Evolutionary conservation across 2,113 vertebrate genomes (phyloP), one percentile per base, ranked within the genome.

Genomic region (Psittacus erithacus): DNA sequence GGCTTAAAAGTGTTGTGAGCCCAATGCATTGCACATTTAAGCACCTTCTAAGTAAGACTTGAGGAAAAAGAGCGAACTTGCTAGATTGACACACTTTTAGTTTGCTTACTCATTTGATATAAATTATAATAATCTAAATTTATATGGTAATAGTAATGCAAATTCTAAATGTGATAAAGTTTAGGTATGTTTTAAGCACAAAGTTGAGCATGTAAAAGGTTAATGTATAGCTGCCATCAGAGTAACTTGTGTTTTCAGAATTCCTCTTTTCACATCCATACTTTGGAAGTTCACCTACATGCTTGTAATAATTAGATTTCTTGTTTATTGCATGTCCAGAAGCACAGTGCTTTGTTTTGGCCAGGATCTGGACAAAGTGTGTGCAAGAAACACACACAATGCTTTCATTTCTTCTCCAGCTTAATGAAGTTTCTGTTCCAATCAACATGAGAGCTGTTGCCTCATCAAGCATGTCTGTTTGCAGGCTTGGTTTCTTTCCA

Each of bases 211-310:
- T 55, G 24, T 49, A 33, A 14, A 22, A 31, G 10, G 29, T 50
- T 44, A 7, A 7, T 1, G 1, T 33, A 0, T 13, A 8, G 8
- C 46, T 33, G 23, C 33, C 7, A 5, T 2, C 24, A 63, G 53
- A 63, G n/a, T 75, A 53, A 6, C 23, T 67, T 20, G 41, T 1
- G 2, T 22, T 77, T n/a, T 35, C 50, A 38, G 43, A 50, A 20
- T 69, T 65, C 38, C 60, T 68, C 19, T 43, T 47, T 60, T 57
- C 28, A 10, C 25, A 28, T 22, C 67, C 35, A 0, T 49, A 8
- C 41, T 46, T n/a, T 7, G 9, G 35, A 43, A 75, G 29, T 47
- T 71, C 52, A 50, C 9, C 1, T 1, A 39, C 59, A 24, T 74
- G 27, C 25, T 20, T 70, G 15, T 15, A 18, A 14, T 15, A 43